Base-by-base conservation (phyloP, 2,797 vertebrate species). In the Kryptolebias ocellatus region DNA sequence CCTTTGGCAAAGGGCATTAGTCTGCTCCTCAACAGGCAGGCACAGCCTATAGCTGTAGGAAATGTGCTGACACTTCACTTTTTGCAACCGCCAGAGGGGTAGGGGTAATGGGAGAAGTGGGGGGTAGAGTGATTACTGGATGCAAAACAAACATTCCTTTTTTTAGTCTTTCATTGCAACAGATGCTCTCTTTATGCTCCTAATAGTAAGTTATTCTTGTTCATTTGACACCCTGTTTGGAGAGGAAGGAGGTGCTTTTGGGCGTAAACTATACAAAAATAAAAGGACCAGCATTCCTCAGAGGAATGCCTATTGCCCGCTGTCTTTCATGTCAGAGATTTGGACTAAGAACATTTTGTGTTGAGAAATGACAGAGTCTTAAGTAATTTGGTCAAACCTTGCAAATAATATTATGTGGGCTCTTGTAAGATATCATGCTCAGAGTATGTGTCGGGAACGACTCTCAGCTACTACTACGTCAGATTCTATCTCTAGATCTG, bases 31-130 rank as follows among this genome's bases (percentile, higher is more conserved):
- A 86, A 72, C 78, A 78, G 74, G 70, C 78, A 63, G 63, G 73
- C 67, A 55, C 66, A 60, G 69, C 63, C 52, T 60, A 57, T 63
- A 69, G 80, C 78, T 57, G 44, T 84, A 77, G 56, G 72, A 86
- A 89, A 91, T 84, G 76, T 86, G 89, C 91, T 89, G 88, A 92
- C 83, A 64, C 70, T 10, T 62, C 66, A 62, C 69, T 86, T 80
- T 79, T 76, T 65, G 51, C 60, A 79, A 65, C 52, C 44, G 53
- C 76, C 64, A 63, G 68, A 53, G 18, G 61, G 58, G 70, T 65
- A 15, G 59, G 72, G 62, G 63, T 80, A 79, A 85, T 79, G 70
- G 62, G 64, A 66, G 28, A 64, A 70, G 50, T 59, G 47, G 14
- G 17, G 39, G 55, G 50, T 42, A 37, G 56, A 60, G 44, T 61